Evolutionary conservation across 1,140 invertebrate genomes (phyloP).

Genomic region (Venturia canescens): DNA sequence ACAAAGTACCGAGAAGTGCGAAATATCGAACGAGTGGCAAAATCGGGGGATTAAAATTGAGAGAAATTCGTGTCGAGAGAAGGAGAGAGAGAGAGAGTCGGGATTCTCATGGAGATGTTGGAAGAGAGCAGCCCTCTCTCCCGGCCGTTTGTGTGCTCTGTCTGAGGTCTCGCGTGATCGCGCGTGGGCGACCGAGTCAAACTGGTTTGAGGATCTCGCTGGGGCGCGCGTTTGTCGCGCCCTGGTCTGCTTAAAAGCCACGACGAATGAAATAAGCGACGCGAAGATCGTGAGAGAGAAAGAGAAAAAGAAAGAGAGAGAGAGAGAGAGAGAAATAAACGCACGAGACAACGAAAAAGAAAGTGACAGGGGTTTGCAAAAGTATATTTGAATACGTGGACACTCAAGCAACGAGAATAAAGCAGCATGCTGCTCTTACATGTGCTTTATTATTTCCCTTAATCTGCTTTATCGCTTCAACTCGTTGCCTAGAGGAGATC

Average conservation of each 20-base stretch:
- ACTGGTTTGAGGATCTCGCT: constrained; percentile 52
- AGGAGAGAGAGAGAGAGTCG: neutral
- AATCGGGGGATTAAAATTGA: neutral
- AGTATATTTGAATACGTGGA: neutral
- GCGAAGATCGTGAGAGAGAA: neutral
- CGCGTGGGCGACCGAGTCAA: constrained; percentile 56
- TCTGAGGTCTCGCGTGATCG: constrained; percentile 30
- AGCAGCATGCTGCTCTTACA: neutral
- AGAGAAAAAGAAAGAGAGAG: constrained; percentile 1
- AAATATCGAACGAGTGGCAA: constrained; percentile 2
- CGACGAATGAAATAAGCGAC: constrained; percentile 40
- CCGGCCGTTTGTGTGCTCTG: constrained; percentile 38
- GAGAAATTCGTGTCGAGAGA: neutral
- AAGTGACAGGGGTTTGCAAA: neutral
- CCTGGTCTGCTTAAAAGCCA: constrained; percentile 41
- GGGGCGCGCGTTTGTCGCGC: constrained; percentile 30
- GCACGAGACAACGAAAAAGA: neutral
- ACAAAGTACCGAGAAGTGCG: neutral
- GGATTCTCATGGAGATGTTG: neutral
- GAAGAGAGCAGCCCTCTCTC: constrained; percentile 14
- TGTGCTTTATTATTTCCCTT: neutral
- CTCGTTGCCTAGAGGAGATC: neutral
- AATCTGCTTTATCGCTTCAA: neutral
- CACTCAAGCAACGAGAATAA: neutral
- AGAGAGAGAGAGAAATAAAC: constrained; percentile 7